These are phyloP conservation scores for Iguana delicatissima DNA, from an alignment of 2,797 vertebrate genomes.

Conservation along the genomic window DNA sequence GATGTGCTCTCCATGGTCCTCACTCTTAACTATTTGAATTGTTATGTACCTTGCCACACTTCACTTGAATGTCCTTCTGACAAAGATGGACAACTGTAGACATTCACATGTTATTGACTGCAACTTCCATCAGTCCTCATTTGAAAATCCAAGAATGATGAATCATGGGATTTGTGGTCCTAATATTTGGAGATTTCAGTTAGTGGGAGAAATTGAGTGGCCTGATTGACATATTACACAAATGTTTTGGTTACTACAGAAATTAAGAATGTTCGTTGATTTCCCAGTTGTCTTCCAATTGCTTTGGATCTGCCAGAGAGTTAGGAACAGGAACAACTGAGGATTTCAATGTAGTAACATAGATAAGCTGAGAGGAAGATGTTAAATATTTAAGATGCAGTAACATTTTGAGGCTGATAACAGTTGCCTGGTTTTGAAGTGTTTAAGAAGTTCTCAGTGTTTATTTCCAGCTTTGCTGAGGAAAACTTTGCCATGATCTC, in stretches of 20 bases:
- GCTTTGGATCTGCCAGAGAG: background rate
- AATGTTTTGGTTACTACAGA: background rate
- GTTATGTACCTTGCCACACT: background rate
- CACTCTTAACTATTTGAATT: background rate
- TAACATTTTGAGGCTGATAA: background rate
- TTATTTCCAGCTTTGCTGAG: background rate
- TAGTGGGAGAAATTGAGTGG: background rate
- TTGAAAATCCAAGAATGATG: too few relatives aligned
- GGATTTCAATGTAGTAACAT: background rate
- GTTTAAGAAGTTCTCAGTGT: background rate
- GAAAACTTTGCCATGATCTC: background rate
- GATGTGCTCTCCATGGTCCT: conserved; percentile 17
- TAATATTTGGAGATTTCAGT: background rate
- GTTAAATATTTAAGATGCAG: background rate
- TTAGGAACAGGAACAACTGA: background rate
- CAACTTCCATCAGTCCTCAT: background rate
- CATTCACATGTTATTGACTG: background rate
- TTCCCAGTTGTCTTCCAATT: background rate
- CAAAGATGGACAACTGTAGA: background rate
- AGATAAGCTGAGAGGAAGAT: background rate
- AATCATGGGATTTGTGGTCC: background rate
- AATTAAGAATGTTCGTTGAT: background rate
- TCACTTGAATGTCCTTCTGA: background rate
- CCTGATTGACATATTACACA: background rate
- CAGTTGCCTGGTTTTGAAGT: background rate